Base-by-base conservation (phyloP, 53 echinoderm and acorn worm genomes). In the Stichopus horrens region DNA sequence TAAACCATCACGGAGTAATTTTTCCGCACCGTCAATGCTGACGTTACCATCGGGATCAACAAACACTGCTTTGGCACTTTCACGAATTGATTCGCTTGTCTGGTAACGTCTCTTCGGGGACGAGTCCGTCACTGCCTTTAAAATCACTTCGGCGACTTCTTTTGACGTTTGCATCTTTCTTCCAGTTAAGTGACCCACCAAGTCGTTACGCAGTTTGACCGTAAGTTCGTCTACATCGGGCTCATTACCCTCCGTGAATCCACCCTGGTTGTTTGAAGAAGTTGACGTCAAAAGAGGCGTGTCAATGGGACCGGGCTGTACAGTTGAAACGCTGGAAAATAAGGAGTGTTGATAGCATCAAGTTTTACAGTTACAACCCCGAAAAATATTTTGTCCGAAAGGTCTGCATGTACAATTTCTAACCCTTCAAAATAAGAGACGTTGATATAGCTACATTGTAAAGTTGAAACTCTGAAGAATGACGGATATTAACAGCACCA, bases 81-180 rank as follows among this genome's bases (percentile, higher is more conserved):
- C 18, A 21, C 74, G 19, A 19, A 74, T 23, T 23, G 55, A 23
- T 53, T 79, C 22, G n/a, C 74, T 74, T 0, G 88, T 67, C 13
- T 89, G 92, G 79, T 92, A 92, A 37, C 92, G 55, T 23, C 88
- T 71, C 66, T 92, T 88, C 0, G 92, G 92, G 5, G 56, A 76
- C 52, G 52, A 81, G 22, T 76, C 92, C 9, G 89, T 92, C 63
- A 88, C 76, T 23, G 92, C 92, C 54, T 60, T 73, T n/a, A 92
- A 77, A 11, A 92, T 86, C 5, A 89, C 79, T 20, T 89, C 55
- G 3, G 92, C 84, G 4, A 92, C 89, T 21, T 89, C 92, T 18
- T 89, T 88, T 2, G 92, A 7, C 20, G 20, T 74, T 23, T 66
- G 74, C 74, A 74, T 74, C 7, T 23, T 9, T 21, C 19, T 19